Base-by-base conservation (phyloP, 2,888 invertebrate species). In the Eristalis pertinax region DNA sequence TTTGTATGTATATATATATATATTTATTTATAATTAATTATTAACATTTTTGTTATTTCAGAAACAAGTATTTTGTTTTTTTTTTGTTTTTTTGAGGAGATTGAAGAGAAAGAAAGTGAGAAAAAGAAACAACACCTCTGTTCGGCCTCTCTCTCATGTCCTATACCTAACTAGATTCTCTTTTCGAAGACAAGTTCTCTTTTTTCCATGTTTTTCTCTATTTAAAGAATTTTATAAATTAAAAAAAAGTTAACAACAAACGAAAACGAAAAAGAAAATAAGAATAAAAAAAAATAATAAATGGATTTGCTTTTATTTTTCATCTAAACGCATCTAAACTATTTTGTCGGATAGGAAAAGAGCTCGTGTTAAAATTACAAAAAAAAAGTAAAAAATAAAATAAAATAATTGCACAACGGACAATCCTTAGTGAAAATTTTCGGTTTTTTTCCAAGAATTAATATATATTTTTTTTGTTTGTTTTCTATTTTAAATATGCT, bases 271-370 rank as follows among this genome's bases (percentile, higher is more conserved):
- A 65, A 60, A 32, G 15, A 63, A 50, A n/a, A n/a, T n/a, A n/a
- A 29, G n/a, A 50, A 64, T 32, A 74, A 64, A 64, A 38, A 43
- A 77, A 74, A 64, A 74, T 60, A 56, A 79, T 58, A 29, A 32
- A 32, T 32, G 32, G 32, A 35, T 77, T 60, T 58, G 94, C 93
- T 93, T 83, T 93, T n/a, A n/a, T n/a, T 94, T 94, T 93, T 91
- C 93, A 60, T 67, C 62, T 63, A 76, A 74, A 77, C 32, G 7
- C 7, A 35, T 11, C 68, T 80, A 65, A 26, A 63, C 60, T 77
- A 73, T 69, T 69, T 62, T 43, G 67, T 7, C 58, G 68, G 38
- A 65, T 22, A 70, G 22, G 58, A 68, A 19, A 38, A 58, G 62
- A 19, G 15, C 8, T 62, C 60, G 11, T 80, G 43, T 62, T 15